These are phyloP conservation scores for Dinoponera quadriceps DNA, from an alignment of 1,140 invertebrate species.

Conservation along the genomic window DNA sequence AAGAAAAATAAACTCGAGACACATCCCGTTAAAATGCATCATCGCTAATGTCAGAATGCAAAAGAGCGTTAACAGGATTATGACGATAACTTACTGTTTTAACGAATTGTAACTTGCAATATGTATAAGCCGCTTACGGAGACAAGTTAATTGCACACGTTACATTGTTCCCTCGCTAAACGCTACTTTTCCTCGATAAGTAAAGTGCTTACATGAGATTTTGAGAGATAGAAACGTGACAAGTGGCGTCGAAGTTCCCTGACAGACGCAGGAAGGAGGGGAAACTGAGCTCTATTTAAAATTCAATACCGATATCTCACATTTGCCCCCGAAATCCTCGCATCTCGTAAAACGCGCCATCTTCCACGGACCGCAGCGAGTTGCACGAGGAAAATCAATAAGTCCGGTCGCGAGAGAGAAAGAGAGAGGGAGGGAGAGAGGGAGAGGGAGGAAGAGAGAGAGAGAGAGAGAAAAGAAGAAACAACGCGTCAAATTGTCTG, in stretches of 20 bases:
- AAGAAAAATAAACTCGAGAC: too few species aligned
- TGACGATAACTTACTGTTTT: too few species aligned
- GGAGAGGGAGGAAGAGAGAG: too few species aligned
- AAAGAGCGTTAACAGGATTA: too few species aligned
- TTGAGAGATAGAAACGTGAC: conserved; percentile 11
- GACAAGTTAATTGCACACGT: too few species aligned
- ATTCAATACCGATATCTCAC: neutral
- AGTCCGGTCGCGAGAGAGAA: neutral
- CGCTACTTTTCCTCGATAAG: neutral
- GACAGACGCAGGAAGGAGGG: neutral
- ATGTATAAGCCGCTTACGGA: too few species aligned
- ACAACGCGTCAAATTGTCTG: conserved; percentile 31
- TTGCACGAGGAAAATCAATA: conserved; percentile 28
- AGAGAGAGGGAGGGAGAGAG: too few species aligned
- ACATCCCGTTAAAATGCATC: too few species aligned
- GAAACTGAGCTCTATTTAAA: neutral
- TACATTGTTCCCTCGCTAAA: neutral
- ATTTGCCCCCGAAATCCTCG: conserved; percentile 23
- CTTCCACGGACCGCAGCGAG: conserved; percentile 20
- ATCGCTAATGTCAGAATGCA: too few species aligned
- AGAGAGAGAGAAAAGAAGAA: neutral
- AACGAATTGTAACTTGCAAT: too few species aligned
- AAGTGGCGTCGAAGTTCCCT: neutral
- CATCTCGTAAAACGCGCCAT: conserved; percentile 29
- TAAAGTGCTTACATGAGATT: neutral